phyloP scores from a whole-genome alignment of 2,888 invertebrate species.

The Labia minor region DNA sequence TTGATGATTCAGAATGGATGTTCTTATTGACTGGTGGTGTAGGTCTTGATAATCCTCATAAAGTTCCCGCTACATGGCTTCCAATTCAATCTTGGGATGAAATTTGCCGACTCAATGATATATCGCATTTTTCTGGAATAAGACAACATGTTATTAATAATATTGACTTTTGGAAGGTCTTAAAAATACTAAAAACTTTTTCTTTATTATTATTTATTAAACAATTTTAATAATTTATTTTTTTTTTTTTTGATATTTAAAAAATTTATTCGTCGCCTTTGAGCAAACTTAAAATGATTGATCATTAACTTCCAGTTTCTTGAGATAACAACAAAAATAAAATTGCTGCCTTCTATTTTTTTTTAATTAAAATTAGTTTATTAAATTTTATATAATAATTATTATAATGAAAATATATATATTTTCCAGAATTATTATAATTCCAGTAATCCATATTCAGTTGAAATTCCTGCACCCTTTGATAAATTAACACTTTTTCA shows the following conservation, averaged over 20 bases:
- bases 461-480: slow-evolving; percentile 60
- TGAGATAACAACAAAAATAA: no score
- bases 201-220: no score
- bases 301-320: slow-evolving; percentile 19
- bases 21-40: slow-evolving; percentile 81
- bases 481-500: slow-evolving; percentile 54
- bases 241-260: slow-evolving; percentile 13
- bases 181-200: no score
- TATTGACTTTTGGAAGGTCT: not conserved
- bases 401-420: not conserved
- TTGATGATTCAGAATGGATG: slow-evolving; percentile 62
- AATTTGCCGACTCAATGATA: slow-evolving; percentile 51
- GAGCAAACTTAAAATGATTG: slow-evolving; percentile 33
- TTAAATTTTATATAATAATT: slow-evolving; percentile 2
- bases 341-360: no score
- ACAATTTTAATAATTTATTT: slow-evolving; percentile 14
- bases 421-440: not conserved
- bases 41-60: slow-evolving; percentile 60
- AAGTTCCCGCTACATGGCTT: slow-evolving; percentile 61
- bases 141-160: slow-evolving; percentile 29
- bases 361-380: no score
- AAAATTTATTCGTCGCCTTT: no score
- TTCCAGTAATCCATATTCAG: slow-evolving; percentile 53
- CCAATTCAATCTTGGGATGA: slow-evolving; percentile 65
- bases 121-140: slow-evolving; percentile 41